A percentile compares a stretch with the other conserved stretches of the same genome.
phyloP scores from a whole-genome alignment of 53 echinoderm and acorn worm species.

The Hippasteria phrygiana region DNA sequence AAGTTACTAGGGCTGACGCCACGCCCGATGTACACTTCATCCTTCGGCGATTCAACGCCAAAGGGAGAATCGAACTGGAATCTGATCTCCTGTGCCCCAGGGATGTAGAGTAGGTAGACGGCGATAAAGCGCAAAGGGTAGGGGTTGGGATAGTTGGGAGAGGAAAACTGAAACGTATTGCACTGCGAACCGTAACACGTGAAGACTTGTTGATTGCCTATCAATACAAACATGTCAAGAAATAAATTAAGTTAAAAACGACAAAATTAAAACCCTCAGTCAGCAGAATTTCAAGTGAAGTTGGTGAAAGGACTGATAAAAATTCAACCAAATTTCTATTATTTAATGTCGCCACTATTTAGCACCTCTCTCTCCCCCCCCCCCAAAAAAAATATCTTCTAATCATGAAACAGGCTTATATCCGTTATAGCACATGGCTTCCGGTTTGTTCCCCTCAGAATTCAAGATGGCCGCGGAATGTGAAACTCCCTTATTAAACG shows the following conservation, averaged over 20 bases:
- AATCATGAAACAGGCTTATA: too few species aligned
- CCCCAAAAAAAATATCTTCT: too few species aligned
- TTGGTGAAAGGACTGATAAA: background rate
- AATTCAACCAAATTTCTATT: background rate
- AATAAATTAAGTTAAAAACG: background rate
- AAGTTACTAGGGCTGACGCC: slow-evolving; percentile 34
- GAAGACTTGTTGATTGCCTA: slow-evolving; percentile 62
- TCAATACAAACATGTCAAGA: background rate
- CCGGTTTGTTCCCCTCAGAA: too few species aligned
- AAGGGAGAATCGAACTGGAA: slow-evolving; percentile 75
- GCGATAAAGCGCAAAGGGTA: slow-evolving; percentile 66
- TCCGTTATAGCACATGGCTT: too few species aligned
- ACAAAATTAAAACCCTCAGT: background rate
- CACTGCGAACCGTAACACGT: slow-evolving; percentile 92
- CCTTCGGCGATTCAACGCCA: slow-evolving; percentile 81
- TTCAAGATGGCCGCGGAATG: too few species aligned
- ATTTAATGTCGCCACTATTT: too few species aligned
- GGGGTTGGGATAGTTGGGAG: slow-evolving; percentile 71
- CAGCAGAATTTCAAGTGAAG: background rate
- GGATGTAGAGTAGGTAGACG: slow-evolving; percentile 85
- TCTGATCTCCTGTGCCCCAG: slow-evolving; percentile 77
- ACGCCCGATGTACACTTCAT: slow-evolving; percentile 87
- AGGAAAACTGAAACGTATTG: slow-evolving; percentile 56
- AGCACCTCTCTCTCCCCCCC: too few species aligned
- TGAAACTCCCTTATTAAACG: too few species aligned